These are phyloP conservation scores for Argyra leucocephala DNA, from an alignment of 2,888 invertebrate genomes.

Conservation along the genomic window DNA sequence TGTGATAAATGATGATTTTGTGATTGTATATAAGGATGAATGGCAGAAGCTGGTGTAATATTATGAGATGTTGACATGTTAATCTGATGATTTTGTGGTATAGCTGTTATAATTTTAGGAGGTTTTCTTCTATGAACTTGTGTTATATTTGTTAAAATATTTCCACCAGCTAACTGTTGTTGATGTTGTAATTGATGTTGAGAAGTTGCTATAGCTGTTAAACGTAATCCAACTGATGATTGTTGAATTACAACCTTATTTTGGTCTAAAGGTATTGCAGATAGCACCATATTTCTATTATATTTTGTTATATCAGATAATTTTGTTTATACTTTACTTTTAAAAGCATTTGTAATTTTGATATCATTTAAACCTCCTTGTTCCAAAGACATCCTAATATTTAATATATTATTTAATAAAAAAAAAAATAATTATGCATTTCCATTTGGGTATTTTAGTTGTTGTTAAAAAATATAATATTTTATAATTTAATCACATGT, in stretches of 20 bases:
- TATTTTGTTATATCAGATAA: conserved; percentile 15
- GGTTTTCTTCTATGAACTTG: conserved; percentile 21
- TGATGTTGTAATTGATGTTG: too few species aligned
- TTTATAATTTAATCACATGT: too few species aligned
- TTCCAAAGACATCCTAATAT: neutral
- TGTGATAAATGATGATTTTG: conserved; percentile 9
- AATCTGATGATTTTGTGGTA: conserved; percentile 22
- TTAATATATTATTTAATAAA: too few species aligned
- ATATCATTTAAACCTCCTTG: neutral
- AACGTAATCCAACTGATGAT: conserved; percentile 23
- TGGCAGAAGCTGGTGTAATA: too few species aligned
- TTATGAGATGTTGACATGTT: conserved; percentile 20
- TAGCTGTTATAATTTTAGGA: conserved; percentile 17
- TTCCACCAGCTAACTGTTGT: conserved; percentile 9
- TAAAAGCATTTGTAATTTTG: neutral
- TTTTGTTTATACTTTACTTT: conserved; percentile 11
- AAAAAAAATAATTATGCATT: too few species aligned
- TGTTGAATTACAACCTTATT: conserved; percentile 29
- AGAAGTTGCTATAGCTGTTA: conserved; percentile 15
- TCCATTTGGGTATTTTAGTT: too few species aligned
- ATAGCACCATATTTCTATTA: conserved; percentile 29
- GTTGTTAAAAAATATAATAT: too few species aligned
- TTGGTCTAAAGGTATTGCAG: conserved; percentile 30
- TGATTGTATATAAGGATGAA: neutral
- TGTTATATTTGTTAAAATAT: too few species aligned